phyloP scores from a whole-genome alignment of 2,797 vertebrate species.

The Buceros bicornis region DNA sequence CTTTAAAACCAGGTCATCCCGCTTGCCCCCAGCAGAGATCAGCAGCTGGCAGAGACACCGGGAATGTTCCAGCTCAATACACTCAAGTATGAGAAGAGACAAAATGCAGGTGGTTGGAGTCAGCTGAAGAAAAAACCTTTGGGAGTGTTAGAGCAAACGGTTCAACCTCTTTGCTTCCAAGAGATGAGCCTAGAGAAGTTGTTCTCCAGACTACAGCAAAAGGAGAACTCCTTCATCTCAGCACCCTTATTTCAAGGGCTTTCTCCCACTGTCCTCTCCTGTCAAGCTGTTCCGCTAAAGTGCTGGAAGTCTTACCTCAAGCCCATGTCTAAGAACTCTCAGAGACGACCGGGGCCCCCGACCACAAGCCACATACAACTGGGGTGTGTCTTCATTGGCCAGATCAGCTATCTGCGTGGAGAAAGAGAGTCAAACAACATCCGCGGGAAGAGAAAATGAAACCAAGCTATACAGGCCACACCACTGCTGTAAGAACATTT shows the following conservation, averaged over 20 bases:
- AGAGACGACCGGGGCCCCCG: constrained; percentile 94
- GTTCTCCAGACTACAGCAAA: not conserved
- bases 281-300: not conserved
- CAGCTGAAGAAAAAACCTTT: not conserved
- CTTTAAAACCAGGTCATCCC: not conserved
- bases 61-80: not conserved
- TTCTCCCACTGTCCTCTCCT: not conserved
- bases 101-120: not conserved
- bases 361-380: constrained; percentile 94
- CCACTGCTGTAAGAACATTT: not conserved
- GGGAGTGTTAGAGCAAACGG: not conserved
- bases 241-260: not conserved
- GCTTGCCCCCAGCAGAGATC: not conserved
- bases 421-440: not conserved
- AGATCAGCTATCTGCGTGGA: constrained; percentile 92
- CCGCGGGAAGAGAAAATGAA: not conserved
- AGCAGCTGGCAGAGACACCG: not conserved
- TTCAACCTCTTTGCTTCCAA: not conserved
- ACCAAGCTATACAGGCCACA: not conserved
- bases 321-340: constrained; percentile 94
- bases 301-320: constrained; percentile 86
- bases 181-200: not conserved
- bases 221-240: not conserved
- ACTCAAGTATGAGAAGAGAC: not conserved
- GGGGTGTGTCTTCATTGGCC: constrained; percentile 98